A percentile compares a stretch with the other conserved stretches of the same genome.
Evolutionary conservation across 2,797 vertebrate genomes (phyloP).

Genomic region (Tangara arthus): DNA sequence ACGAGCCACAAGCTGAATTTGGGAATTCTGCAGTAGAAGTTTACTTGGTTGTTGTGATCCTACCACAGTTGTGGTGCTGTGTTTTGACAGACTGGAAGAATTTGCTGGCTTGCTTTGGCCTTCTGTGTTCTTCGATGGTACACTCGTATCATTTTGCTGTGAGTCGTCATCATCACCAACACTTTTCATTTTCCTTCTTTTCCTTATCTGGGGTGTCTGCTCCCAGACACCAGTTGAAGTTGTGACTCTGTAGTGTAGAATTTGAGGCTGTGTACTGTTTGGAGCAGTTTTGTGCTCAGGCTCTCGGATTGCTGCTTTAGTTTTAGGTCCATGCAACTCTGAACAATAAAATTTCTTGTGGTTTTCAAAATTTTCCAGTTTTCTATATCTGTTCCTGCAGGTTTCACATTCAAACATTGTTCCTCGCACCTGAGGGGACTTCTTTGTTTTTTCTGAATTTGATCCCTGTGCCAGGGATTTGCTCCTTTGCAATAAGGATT

Average conservation of each 20-base stretch:
- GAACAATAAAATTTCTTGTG: slow-evolving; percentile 99
- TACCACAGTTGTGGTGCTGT: slow-evolving; percentile 44
- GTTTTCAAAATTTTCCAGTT: slow-evolving; percentile 98
- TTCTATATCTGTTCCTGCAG: slow-evolving; percentile 94
- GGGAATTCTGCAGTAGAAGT: slow-evolving; percentile 79
- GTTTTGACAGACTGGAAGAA: slow-evolving; percentile 69
- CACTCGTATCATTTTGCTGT: slow-evolving; percentile 83
- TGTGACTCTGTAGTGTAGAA: slow-evolving; percentile 81
- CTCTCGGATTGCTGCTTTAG: slow-evolving; percentile 85
- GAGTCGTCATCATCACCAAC: slow-evolving; percentile 96
- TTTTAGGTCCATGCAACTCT: slow-evolving; percentile 96
- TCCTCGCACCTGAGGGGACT: slow-evolving; percentile 89
- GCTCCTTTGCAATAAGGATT: slow-evolving; percentile 79
- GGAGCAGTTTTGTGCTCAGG: slow-evolving; percentile 81
- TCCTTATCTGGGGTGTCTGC: slow-evolving; percentile 90
- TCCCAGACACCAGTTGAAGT: slow-evolving; percentile 81
- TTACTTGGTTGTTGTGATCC: slow-evolving; percentile 77
- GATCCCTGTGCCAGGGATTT: slow-evolving; percentile 83
- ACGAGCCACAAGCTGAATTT: slow-evolving; percentile 83
- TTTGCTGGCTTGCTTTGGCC: slow-evolving; percentile 71
- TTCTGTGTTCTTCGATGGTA: slow-evolving; percentile 81
- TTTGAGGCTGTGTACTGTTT: slow-evolving; percentile 75
- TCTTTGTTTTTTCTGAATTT: slow-evolving; percentile 85
- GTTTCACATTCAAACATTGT: slow-evolving; percentile 99
- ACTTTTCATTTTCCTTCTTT: slow-evolving; percentile 97